phyloP scores from a whole-genome alignment of 23 tunicate genomes.

The Styela clava region DNA sequence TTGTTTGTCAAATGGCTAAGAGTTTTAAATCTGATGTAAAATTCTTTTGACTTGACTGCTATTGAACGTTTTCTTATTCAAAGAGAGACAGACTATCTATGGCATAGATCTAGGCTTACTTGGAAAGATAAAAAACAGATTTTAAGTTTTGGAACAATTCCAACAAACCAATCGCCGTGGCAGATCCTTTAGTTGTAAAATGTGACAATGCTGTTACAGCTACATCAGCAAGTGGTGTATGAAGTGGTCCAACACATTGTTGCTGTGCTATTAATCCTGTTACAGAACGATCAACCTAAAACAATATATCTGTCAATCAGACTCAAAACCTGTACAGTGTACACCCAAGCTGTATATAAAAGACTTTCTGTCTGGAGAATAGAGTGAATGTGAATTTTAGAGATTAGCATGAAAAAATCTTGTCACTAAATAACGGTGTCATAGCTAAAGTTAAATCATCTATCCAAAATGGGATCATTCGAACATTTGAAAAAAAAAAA shows the following conservation, averaged over 20 bases:
- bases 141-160: too few species aligned
- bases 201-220: slow-evolving; percentile 75
- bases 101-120: too few species aligned
- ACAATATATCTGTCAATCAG: not conserved
- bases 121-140: too few species aligned
- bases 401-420: too few species aligned
- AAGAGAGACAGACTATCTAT: too few species aligned
- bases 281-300: slow-evolving; percentile 77
- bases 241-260: slow-evolving; percentile 84
- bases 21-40: too few species aligned
- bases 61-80: too few species aligned
- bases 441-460: too few species aligned
- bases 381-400: not conserved
- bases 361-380: not conserved
- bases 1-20: too few species aligned
- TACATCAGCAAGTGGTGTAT: slow-evolving; percentile 86
- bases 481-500: not conserved
- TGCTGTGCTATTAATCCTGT: slow-evolving; percentile 82
- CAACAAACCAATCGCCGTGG: slow-evolving; percentile 65
- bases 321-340: not conserved
- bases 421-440: too few species aligned
- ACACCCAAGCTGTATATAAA: not conserved
- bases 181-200: slow-evolving; percentile 53
- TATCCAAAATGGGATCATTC: too few species aligned
- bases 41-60: too few species aligned